A percentile compares a stretch with the other conserved stretches of the same genome.
These are phyloP conservation scores for Drosophila lini DNA, from an alignment of 1,140 invertebrate species.

Conservation along the genomic window DNA sequence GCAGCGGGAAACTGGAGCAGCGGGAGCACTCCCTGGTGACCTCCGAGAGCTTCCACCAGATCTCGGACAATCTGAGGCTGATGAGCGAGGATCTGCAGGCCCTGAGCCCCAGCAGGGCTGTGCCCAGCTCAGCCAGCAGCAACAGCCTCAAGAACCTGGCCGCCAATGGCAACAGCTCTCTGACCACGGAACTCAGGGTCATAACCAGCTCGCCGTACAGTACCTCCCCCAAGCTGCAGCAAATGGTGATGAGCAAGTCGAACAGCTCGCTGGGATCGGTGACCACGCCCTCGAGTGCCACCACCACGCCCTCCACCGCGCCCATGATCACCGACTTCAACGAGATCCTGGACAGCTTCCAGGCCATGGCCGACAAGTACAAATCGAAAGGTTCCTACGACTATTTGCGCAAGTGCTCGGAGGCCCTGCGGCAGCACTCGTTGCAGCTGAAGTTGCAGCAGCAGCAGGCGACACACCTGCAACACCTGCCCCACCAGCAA, in stretches of 20 bases:
- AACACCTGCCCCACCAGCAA: constrained; percentile 39
- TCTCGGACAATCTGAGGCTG: constrained; percentile 80
- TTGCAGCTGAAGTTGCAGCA: constrained; percentile 74
- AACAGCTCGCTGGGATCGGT: constrained; percentile 66
- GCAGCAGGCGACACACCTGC: constrained; percentile 46
- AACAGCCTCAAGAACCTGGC: constrained; percentile 68
- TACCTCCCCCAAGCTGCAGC: constrained; percentile 58
- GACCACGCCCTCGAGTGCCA: constrained; percentile 66
- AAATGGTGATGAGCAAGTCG: constrained; percentile 71
- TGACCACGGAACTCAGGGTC: constrained; percentile 67
- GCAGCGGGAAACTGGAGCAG: constrained; percentile 51
- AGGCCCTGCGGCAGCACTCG: constrained; percentile 79
- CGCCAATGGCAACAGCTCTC: constrained; percentile 37
- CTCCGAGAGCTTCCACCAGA: constrained; percentile 83
- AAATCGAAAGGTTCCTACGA: constrained; percentile 84
- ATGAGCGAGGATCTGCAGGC: constrained; percentile 84
- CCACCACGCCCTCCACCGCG: constrained; percentile 77
- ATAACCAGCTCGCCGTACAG: constrained; percentile 69
- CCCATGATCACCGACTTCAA: constrained; percentile 80
- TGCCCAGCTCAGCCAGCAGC: constrained; percentile 61
- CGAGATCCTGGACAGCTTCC: constrained; percentile 83
- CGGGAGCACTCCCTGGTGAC: constrained; percentile 76
- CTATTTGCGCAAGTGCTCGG: constrained; percentile 83
- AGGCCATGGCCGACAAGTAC: constrained; percentile 83
- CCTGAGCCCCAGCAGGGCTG: constrained; percentile 77